Conservation (phyloP, 2,797 vertebrate genomes). For the Parauchenoglanis punctatus region DNA sequence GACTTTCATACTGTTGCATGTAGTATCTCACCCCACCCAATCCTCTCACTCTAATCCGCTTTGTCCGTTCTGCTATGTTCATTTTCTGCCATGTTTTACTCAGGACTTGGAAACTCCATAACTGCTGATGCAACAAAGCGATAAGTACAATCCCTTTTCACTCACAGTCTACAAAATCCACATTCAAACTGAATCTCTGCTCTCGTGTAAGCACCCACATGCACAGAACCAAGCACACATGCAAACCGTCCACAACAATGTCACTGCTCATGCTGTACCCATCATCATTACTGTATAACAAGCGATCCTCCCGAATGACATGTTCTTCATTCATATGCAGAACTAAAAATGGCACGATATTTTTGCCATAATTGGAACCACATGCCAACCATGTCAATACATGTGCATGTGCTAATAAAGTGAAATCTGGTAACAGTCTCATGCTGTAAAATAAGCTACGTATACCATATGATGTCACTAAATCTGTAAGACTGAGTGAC, state of each 20-base stretch:
- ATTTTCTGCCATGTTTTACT: conserved; percentile 51
- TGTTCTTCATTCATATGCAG: conserved; percentile 15
- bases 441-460: not conserved
- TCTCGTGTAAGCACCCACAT: not conserved
- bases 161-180: conserved; percentile 34
- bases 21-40: conserved; percentile 47
- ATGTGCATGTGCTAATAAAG: conserved; percentile 20
- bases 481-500: not conserved
- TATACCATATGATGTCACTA: not conserved
- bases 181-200: conserved; percentile 32
- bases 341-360: conserved; percentile 12
- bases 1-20: not conserved
- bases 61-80: conserved; percentile 51
- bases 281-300: conserved; percentile 13
- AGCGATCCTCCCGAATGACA: not conserved
- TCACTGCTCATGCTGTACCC: not conserved
- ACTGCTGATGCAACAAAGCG: conserved; percentile 76
- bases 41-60: conserved; percentile 24
- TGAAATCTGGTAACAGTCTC: not conserved
- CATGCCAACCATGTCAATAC: conserved; percentile 21
- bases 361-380: not conserved
- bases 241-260: not conserved
- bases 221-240: too few species aligned
- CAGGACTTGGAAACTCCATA: conserved; percentile 67
- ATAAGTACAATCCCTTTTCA: conserved; percentile 66